Base-by-base conservation (phyloP, 2,113 vertebrate genomes). In the Chaetura pelagica region DNA sequence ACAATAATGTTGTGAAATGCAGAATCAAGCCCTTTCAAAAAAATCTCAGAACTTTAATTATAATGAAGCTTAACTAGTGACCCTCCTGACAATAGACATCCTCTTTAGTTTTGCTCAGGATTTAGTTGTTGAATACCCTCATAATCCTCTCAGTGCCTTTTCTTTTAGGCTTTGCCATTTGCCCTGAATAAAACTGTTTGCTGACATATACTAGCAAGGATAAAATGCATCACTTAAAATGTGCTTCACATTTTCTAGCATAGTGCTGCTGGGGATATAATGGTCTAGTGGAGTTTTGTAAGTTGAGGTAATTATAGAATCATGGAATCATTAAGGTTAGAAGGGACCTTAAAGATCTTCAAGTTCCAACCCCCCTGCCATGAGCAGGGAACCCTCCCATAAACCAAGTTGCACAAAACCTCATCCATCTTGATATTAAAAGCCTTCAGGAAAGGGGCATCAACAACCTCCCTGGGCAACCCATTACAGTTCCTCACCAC, bases 21-120 rank as follows among this genome's bases (percentile, higher is more conserved):
- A 86, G 59, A 94, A 88, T 86, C 67, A 86, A 88, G 8, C 63
- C 51, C 52, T 80, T 80, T 48, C 35, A 34, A 85, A 73, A 89
- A 91, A 80, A 66, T 21, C 23, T 20, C 15, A 59, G 72, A 92
- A 90, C 81, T 88, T 94, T 91, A 95, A 95, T 95, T 96, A 94
- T 61, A 80, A 20, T 75, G 30, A 38, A 86, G 72, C 42, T 95
- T 96, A 93, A 48, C 63, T 35, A 76, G 62, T 69, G 69, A 76
- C 81, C 42, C 34, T 19, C 42, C 40, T 61, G 77, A 93, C 5
- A 2, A 93, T 32, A 95, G 72, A 32, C 19, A 26, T 46, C 48
- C 15, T 81, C 75, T 77, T 76, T 48, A 67, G 63, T 73, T 91
- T 92, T 95, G 64, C 64, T 93, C 48, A 44, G 72, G 69, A 61